Base-by-base conservation (phyloP, 2,113 vertebrate genomes). In the Zapornia atra region DNA sequence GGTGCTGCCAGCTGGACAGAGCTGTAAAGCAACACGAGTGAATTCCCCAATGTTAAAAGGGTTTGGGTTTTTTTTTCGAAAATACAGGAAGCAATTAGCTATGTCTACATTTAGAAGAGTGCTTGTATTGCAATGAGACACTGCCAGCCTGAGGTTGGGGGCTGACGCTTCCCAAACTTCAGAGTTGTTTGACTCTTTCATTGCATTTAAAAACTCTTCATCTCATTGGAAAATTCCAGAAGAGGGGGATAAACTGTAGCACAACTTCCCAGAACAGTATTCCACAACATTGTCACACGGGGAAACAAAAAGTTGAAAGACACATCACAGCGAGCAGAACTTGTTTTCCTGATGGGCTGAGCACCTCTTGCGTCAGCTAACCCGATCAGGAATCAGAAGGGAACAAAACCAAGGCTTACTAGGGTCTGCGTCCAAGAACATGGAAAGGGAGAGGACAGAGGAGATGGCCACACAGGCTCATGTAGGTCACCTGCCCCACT, bases 1-100 rank as follows among this genome's bases (percentile, higher is more conserved):
- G 88, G 86, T 90, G 73, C 92, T 97, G 90, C 90, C 97, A 97
- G 95, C 84, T 95, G 96, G 97, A 95, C 95, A 96, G 80, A 96
- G 54, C 94, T 88, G 61, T 90, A 85, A 82, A 69, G 93, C 75
- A 97, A 92, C 73, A 90, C 18, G 12, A 94, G 57, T 85, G 76
- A 97, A 94, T 86, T 95, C 79, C 92, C 65, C 34, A 82, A 5
- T 29, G 77, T 44, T 95, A 73, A 79, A 82, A 53, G 66, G 44
- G 44, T 46, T 46, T 18, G 44, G 44, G 17, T 44, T 44, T 88
- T 87, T 92, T 94, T 93, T 88, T 97, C 4, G 38, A 84, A 94
- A 96, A 91, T 75, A 71, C 71, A 94, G 82, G 81, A 92, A 63
- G 50, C 69, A 97, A 97, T 97, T 95, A 94, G 73, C 69, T 88